Evolutionary conservation across 2,888 invertebrate genomes (phyloP).

Genomic region (Magallana nippona): DNA sequence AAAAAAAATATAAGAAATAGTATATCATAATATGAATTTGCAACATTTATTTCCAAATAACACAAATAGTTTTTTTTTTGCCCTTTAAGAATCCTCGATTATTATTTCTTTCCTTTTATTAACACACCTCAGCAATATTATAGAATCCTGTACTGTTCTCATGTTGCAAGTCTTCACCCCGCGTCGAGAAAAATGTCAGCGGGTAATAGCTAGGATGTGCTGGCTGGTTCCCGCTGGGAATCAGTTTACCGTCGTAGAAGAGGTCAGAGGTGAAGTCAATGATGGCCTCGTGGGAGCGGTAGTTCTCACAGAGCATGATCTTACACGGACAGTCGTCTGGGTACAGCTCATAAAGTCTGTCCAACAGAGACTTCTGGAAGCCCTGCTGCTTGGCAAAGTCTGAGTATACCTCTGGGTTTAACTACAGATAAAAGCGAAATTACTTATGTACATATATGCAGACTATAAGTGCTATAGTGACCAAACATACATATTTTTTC

Average conservation of each 20-base stretch:
- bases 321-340: slow-evolving; percentile 88
- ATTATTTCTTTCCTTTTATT: too few species aligned
- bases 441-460: background rate
- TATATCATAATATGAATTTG: background rate
- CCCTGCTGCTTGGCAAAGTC: slow-evolving; percentile 81
- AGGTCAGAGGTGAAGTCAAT: slow-evolving; percentile 90
- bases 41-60: background rate
- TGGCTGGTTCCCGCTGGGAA: slow-evolving; percentile 87
- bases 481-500: background rate
- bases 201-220: slow-evolving; percentile 87
- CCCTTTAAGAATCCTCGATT: background rate
- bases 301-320: slow-evolving; percentile 90
- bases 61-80: background rate
- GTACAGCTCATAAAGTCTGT: slow-evolving; percentile 89
- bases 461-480: background rate
- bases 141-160: slow-evolving; percentile 87
- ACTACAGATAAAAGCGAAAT: slow-evolving; percentile 79
- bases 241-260: slow-evolving; percentile 89
- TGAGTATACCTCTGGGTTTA: slow-evolving; percentile 90
- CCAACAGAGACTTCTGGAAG: slow-evolving; percentile 85
- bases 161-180: slow-evolving; percentile 90
- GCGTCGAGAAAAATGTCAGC: slow-evolving; percentile 89
- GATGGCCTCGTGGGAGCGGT: slow-evolving; percentile 90
- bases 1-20: background rate
- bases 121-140: slow-evolving; percentile 87